Evolutionary conservation across 2,113 vertebrate species (phyloP), one percentile per base, ranked within the genome.

Genomic region (Forbesichthys agassizii): DNA sequence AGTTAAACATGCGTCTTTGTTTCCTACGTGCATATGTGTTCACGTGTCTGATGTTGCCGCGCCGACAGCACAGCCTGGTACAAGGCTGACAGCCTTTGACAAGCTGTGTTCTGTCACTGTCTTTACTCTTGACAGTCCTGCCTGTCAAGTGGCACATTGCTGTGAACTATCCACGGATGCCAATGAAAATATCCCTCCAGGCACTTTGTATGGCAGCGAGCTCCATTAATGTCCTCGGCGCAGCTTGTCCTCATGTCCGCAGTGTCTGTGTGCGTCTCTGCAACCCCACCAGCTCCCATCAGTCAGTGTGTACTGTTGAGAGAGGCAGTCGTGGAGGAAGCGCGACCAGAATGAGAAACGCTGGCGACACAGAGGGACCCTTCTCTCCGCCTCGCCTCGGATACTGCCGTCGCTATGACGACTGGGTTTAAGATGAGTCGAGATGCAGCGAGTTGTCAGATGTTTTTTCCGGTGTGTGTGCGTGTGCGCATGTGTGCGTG

Each of bases 311-410:
- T 74, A 62, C 36, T 57, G 70, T 75, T 74, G 72, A 71, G 79
- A 47, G 80, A 10, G 61, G 36, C 61, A 16, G 56, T 33, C 47
- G 12, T 10, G n/a, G 4, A 70, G 71, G 76, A 49, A 6, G 78
- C 82, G 87, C 68, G 83, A 86, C 74, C 66, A 8, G 90, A 89
- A 90, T 89, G 73, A 88, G 86, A 88, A 92, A 84, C 85, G 73
- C 70, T 53, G 74, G 73, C 68, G 54, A 79, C 82, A 91, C 89
- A 92, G 88, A 90, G 85, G 69, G 74, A 73, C 81, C 90, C 86
- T 90, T 91, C 88, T 90, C 82, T 81, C 76, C n/a, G 74, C 73
- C 78, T 65, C 61, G 62, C 69, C 81, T 86, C 68, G 6, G 6
- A 66, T 62, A 70, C 84, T 2, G 70, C 71, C 11, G 86, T 92